These are phyloP conservation scores for Brienomyrus brachyistius DNA, from an alignment of 2,113 vertebrate genomes.

Conservation along the genomic window DNA sequence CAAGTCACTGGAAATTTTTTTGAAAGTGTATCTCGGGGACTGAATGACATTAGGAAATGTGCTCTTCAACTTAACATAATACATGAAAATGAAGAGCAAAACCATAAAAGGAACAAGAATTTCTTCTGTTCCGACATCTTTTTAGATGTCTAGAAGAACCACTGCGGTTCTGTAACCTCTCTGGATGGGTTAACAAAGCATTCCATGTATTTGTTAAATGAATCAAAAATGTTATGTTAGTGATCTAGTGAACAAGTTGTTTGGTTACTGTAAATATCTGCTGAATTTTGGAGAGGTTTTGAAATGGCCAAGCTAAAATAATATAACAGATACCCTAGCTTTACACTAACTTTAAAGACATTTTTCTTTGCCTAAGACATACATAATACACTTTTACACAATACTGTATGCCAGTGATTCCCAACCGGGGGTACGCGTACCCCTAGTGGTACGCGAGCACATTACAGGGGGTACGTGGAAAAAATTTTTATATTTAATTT, in stretches of 20 bases:
- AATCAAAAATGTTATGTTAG: not conserved
- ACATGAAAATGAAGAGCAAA: not conserved
- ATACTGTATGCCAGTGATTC: not conserved
- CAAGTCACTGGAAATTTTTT: not conserved
- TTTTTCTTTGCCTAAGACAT: not conserved
- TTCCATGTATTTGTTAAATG: not conserved
- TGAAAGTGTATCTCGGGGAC: not conserved
- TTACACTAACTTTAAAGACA: not conserved
- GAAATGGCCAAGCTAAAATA: not conserved
- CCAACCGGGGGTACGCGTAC: too few relatives aligned
- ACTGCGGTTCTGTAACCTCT: not conserved
- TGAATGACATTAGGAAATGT: not conserved
- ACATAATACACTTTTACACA: not conserved
- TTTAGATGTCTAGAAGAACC: not conserved
- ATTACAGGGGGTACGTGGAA: too few relatives aligned
- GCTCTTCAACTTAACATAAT: not conserved
- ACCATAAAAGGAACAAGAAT: not conserved
- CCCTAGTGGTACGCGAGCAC: too few relatives aligned
- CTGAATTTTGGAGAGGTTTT: not conserved
- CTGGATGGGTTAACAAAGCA: not conserved
- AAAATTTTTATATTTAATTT: too few relatives aligned
- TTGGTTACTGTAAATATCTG: not conserved
- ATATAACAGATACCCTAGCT: not conserved
- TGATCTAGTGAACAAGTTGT: not conserved
- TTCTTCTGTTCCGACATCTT: not conserved